These are phyloP conservation scores for Capitulum mitella DNA, from an alignment of 2,888 invertebrate species.

Conservation along the genomic window DNA sequence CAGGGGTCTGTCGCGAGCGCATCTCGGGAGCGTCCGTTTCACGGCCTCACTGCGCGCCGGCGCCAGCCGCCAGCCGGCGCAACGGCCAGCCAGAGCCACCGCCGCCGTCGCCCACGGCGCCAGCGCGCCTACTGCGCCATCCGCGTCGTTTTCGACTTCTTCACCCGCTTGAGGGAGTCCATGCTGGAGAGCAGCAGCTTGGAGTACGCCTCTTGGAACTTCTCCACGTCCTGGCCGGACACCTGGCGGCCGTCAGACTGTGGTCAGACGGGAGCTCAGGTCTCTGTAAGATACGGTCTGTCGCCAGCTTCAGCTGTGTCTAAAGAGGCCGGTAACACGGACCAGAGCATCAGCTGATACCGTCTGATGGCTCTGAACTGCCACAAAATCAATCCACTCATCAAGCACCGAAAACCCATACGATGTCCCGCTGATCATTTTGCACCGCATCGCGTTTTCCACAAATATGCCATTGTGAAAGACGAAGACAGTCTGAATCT, in stretches of 20 bases:
- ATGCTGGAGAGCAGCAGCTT: slow-evolving; percentile 36
- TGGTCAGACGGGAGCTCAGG: no score
- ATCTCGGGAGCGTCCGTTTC: not conserved
- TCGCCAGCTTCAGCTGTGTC: no score
- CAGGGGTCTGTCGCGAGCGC: not conserved
- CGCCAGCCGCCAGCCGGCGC: not conserved
- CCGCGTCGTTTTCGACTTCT: slow-evolving; percentile 30
- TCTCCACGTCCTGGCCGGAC: slow-evolving; percentile 31
- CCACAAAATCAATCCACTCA: no score
- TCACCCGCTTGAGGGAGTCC: slow-evolving; percentile 35
- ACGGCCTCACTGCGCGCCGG: not conserved
- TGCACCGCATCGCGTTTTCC: no score
- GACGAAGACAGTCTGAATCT: no score
- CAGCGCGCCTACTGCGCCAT: not conserved
- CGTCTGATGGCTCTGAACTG: no score
- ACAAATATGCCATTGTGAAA: no score
- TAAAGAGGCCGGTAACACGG: no score
- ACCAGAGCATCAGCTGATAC: no score
- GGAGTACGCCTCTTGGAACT: slow-evolving; percentile 35
- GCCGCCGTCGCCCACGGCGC: not conserved
- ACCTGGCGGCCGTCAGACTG: slow-evolving; percentile 31
- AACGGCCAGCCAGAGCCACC: not conserved
- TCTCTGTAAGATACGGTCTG: no score
- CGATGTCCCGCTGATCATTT: no score
- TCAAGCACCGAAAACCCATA: no score